Percentiles rank a stretch among this genome's conserved stretches.
These are phyloP conservation scores for Antechinus stuartii DNA, from an alignment of 2,113 vertebrate species.

Conservation along the genomic window DNA sequence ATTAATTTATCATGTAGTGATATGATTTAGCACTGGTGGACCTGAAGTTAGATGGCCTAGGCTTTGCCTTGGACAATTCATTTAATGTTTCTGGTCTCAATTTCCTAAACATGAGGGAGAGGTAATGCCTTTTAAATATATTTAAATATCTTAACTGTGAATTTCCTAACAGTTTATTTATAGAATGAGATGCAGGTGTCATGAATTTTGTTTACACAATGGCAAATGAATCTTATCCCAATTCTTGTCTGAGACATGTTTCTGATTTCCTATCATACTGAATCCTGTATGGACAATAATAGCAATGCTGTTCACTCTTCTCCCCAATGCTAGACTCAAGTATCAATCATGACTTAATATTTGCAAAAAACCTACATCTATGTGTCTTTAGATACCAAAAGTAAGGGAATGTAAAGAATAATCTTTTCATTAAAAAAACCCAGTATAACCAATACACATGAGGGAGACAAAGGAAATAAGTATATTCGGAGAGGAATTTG, in stretches of 20 bases:
- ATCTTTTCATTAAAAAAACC: not conserved
- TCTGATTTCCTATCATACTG: not conserved
- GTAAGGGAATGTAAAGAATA: not conserved
- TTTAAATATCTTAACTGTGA: not conserved
- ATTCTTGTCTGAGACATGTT: not conserved
- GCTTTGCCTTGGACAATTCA: not conserved
- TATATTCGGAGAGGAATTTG: not conserved
- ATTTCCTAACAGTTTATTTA: not conserved
- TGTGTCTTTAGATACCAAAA: not conserved
- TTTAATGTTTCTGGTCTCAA: not conserved
- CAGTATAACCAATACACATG: not conserved
- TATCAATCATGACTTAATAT: not conserved
- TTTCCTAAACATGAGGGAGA: too few species aligned
- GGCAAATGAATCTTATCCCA: slow-evolving; percentile 6
- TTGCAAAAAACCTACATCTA: not conserved
- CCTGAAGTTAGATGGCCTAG: not conserved
- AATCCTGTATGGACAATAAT: not conserved
- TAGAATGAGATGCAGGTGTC: not conserved
- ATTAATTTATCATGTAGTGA: not conserved
- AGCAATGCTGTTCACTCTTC: not conserved
- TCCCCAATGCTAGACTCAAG: not conserved
- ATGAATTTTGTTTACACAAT: slow-evolving; percentile 13
- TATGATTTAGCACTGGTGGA: not conserved
- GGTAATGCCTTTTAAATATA: too few species aligned
- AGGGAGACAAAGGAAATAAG: not conserved